Evolutionary conservation across 2,113 vertebrate genomes (phyloP).

Genomic region (Sceloporus tristichus): DNA sequence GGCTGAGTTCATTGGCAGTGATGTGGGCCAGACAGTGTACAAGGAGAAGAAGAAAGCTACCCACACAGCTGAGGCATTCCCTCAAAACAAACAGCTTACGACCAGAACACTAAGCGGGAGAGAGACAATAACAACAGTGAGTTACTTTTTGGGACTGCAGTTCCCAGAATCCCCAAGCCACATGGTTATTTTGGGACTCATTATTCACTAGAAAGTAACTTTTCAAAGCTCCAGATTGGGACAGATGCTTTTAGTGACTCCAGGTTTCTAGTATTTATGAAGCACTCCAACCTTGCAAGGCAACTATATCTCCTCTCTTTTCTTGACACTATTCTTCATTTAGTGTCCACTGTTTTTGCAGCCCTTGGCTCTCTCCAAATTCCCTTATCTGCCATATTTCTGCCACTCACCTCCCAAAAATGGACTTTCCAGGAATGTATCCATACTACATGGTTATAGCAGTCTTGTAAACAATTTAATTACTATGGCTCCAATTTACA

Average conservation of each 20-base stretch:
- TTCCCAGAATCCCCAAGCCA: not conserved
- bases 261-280: not conserved
- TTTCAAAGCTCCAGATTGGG: not conserved
- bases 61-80: conserved; percentile 83
- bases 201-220: not conserved
- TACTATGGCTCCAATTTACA: too few relatives aligned
- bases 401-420: too few relatives aligned
- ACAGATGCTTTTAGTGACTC: not conserved
- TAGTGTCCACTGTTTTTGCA: too few relatives aligned
- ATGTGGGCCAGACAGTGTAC: conserved; percentile 87
- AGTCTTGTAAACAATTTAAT: too few relatives aligned
- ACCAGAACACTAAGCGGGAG: conserved; percentile 74
- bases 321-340: not conserved
- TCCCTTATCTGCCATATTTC: too few relatives aligned
- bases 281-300: not conserved
- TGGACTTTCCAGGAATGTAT: too few relatives aligned
- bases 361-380: too few relatives aligned
- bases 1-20: conserved; percentile 69
- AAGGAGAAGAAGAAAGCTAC: conserved; percentile 85
- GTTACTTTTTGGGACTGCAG: too few relatives aligned
- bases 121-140: not conserved
- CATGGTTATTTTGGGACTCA: not conserved
- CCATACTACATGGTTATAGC: too few relatives aligned
- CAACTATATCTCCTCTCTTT: not conserved
- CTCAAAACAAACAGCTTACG: conserved; percentile 80